These are phyloP conservation scores for Cataglyphis cursor DNA, from an alignment of 2,888 invertebrate genomes.

Conservation along the genomic window DNA sequence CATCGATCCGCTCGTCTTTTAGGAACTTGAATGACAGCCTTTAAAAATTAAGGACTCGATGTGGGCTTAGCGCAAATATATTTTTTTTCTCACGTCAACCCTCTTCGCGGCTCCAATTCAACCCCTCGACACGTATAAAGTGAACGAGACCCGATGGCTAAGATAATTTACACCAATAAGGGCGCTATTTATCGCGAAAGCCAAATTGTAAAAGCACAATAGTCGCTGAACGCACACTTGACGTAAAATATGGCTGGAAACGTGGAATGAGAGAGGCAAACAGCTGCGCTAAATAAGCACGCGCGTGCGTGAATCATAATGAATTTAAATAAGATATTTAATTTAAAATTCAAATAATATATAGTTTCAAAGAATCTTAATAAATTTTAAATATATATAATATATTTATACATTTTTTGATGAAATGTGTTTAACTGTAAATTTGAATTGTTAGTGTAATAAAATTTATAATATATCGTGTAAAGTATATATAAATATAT, in stretches of 20 bases:
- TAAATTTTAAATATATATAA: constrained; percentile 10
- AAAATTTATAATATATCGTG: background rate
- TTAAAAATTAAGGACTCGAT: constrained; percentile 27
- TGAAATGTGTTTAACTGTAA: background rate
- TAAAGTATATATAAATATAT: background rate
- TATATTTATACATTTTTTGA: background rate
- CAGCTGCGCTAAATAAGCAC: background rate
- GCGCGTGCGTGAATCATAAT: background rate
- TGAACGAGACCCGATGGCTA: background rate
- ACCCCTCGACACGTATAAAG: constrained; percentile 19
- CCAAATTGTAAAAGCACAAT: constrained; percentile 40
- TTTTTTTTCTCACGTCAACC: constrained; percentile 38
- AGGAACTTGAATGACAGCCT: background rate
- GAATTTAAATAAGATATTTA: constrained; percentile 17
- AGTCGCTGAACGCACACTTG: constrained; percentile 11
- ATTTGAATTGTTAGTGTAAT: background rate
- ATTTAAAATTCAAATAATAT: background rate
- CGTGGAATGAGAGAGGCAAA: background rate
- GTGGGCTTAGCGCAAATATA: constrained; percentile 25
- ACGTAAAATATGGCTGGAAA: constrained; percentile 9
- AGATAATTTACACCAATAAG: constrained; percentile 35
- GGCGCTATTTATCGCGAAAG: constrained; percentile 20
- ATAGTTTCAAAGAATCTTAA: background rate
- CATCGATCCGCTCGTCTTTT: constrained; percentile 26
- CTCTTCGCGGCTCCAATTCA: background rate